These are phyloP conservation scores for Botia kubotai DNA, from an alignment of 2,797 vertebrate species.

Conservation along the genomic window DNA sequence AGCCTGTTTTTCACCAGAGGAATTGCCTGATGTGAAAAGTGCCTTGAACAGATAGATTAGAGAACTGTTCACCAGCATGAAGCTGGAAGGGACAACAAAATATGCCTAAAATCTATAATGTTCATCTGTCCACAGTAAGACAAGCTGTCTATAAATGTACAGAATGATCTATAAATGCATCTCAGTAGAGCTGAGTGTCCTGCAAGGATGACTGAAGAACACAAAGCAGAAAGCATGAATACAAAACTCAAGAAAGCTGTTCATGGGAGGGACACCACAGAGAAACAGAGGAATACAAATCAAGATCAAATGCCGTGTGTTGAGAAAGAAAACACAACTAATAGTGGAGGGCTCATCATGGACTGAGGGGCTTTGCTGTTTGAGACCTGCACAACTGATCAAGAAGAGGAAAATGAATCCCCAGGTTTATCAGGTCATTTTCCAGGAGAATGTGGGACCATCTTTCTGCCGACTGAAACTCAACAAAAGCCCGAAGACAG, in stretches of 20 bases:
- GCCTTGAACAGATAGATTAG: neutral
- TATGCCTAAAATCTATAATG: no score
- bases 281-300: no score
- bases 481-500: neutral
- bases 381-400: neutral
- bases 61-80: neutral
- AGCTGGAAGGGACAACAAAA: conserved; percentile 22
- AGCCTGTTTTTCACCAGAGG: neutral
- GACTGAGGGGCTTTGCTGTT: neutral
- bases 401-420: neutral
- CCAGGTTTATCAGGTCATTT: neutral
- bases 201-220: neutral
- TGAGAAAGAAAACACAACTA: no score
- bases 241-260: no score
- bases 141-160: no score
- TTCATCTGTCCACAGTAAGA: no score
- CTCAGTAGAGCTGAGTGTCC: neutral
- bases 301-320: no score
- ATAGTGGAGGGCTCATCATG: neutral
- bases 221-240: no score
- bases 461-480: neutral
- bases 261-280: no score
- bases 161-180: neutral
- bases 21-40: neutral
- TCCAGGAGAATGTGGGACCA: neutral